Base-by-base conservation (phyloP, 2,113 vertebrate genomes). In the Puffinus mauretanicus region DNA sequence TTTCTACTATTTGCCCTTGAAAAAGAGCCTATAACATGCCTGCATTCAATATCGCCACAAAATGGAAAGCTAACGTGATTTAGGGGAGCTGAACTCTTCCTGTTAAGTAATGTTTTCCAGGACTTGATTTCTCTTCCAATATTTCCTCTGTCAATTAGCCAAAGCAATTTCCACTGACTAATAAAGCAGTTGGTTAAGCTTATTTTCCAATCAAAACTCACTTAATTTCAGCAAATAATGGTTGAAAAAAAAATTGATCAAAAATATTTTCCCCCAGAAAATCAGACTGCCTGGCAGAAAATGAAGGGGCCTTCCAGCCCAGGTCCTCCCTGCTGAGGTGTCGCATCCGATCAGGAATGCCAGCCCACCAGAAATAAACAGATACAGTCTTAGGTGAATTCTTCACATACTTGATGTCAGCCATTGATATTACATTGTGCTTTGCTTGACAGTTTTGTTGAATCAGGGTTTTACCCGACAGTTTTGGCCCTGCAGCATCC, bases 171-270 rank as follows among this genome's bases (percentile, higher is more conserved):
- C 83, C 70, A 2, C 72, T 78, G 94, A 83, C 80, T 88, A 95
- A 96, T 93, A 93, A 96, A 96, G 80, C 80, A 76, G 86, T 78
- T 81, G 86, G 86, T 90, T 94, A 93, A 93, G 81, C 51, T 94
- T 81, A 70, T 95, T 95, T 97, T 92, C 92, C 93, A 79, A 89
- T 96, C 94, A 96, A 94, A 97, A 96, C 88, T 94, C 95, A 92
- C 91, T 96, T 95, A 82, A 96, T 96, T 96, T 75, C 64, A 82
- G 84, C 90, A 93, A 96, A 88, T 82, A 93, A 86, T 8, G 5
- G 62, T 52, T 88, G 88, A 90, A 88, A 66, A 91, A 93, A 88
- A 69, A 95, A 91, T 27, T 69, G 66, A 94, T 90, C 66, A 89
- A n/a, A 67, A 57, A 52, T 65, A 36, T 92, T 84, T 71, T 19